Percentiles rank a stretch among this genome's conserved stretches.
Conservation (phyloP, 2,888 invertebrate genomes). For the Lasius fuliginosus region DNA sequence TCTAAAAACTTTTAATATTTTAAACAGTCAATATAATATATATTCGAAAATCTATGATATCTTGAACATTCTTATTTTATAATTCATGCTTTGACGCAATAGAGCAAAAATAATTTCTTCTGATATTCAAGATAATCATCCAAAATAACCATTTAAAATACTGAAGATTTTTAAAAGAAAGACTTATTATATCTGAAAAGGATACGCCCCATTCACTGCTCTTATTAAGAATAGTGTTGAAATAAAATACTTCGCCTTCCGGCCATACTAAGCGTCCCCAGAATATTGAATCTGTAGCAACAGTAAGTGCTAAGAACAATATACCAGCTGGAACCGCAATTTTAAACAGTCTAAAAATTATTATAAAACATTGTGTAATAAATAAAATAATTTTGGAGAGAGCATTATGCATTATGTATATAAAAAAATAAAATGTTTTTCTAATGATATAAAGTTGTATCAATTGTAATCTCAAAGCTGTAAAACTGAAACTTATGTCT, state of each 20-base stretch:
- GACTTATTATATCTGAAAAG: slow-evolving; percentile 87
- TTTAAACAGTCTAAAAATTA: slow-evolving; percentile 90
- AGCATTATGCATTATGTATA: not conserved
- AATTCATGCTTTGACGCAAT: not conserved
- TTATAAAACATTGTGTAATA: slow-evolving; percentile 63
- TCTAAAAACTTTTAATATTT: not conserved
- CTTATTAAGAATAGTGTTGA: slow-evolving; percentile 97
- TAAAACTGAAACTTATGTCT: slow-evolving; percentile 18
- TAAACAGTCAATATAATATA: slow-evolving; percentile 13
- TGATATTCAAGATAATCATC: not conserved
- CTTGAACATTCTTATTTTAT: not conserved
- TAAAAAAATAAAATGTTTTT: not conserved
- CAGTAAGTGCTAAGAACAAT: slow-evolving; percentile 90
- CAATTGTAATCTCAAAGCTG: not conserved
- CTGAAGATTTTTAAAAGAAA: slow-evolving; percentile 18
- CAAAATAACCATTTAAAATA: not conserved
- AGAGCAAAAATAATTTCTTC: not conserved
- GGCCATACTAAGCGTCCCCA: slow-evolving; percentile 98
- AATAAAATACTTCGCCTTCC: slow-evolving; percentile 98
- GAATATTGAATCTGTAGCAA: slow-evolving; percentile 96
- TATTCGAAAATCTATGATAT: slow-evolving; percentile 1
- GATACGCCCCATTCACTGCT: slow-evolving; percentile 99
- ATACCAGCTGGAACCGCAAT: slow-evolving; percentile 91
- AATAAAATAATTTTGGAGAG: not conserved
- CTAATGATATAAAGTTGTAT: slow-evolving; percentile 9